A percentile compares a stretch with the other conserved stretches of the same genome.
phyloP scores from a whole-genome alignment of 1,140 invertebrate species.

The Drosophila serrata region DNA sequence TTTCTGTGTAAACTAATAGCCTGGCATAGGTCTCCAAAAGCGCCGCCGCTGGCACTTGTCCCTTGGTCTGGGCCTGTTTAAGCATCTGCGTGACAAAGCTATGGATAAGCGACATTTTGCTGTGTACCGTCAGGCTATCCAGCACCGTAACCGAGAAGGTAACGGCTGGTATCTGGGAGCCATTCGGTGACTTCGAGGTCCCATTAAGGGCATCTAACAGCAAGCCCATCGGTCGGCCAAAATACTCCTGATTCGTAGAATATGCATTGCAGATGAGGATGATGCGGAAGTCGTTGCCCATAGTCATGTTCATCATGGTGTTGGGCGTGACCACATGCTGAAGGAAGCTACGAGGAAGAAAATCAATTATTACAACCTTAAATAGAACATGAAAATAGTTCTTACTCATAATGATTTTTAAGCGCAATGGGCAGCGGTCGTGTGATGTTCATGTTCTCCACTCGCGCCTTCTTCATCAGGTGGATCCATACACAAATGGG shows the following conservation, averaged over 20 bases:
- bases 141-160: slow-evolving; percentile 96
- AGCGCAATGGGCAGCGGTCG: slow-evolving; percentile 93
- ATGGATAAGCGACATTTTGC: slow-evolving; percentile 99
- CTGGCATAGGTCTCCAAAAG: slow-evolving; percentile 97
- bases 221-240: slow-evolving; percentile 93
- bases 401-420: slow-evolving; percentile 93
- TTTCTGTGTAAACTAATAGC: slow-evolving; percentile 97
- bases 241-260: slow-evolving; percentile 95
- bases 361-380: neutral
- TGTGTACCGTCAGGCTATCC: slow-evolving; percentile 98
- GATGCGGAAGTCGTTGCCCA: slow-evolving; percentile 95
- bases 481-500: slow-evolving; percentile 98
- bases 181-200: slow-evolving; percentile 88
- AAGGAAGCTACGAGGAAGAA: slow-evolving; percentile 88
- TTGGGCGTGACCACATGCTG: slow-evolving; percentile 93
- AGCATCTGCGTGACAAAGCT: slow-evolving; percentile 84
- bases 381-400: slow-evolving; percentile 13
- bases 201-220: slow-evolving; percentile 95
- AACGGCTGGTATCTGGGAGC: slow-evolving; percentile 87
- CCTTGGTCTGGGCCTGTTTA: slow-evolving; percentile 89
- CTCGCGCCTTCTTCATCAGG: slow-evolving; percentile 96
- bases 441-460: slow-evolving; percentile 91
- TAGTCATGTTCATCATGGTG: slow-evolving; percentile 88
- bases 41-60: slow-evolving; percentile 93
- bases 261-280: slow-evolving; percentile 98